These are phyloP conservation scores for Plodia interpunctella DNA, from an alignment of 1,140 invertebrate genomes.

Conservation along the genomic window DNA sequence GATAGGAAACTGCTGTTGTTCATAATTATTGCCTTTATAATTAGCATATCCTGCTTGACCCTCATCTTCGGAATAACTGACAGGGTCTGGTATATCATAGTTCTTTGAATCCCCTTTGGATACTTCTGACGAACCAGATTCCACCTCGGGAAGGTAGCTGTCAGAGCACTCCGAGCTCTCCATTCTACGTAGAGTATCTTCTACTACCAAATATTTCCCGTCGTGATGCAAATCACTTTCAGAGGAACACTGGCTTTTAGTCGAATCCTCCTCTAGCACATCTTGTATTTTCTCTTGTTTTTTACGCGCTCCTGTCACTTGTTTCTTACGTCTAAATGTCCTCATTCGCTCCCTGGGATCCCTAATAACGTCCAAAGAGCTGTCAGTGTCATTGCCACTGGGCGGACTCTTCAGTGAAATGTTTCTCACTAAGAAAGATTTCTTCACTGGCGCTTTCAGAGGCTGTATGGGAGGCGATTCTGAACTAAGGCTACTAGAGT, in stretches of 20 bases:
- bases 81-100: conserved; percentile 70
- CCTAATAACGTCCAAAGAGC: conserved; percentile 80
- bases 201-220: conserved; percentile 54
- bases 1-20: conserved; percentile 59
- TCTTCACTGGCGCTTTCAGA: conserved; percentile 78
- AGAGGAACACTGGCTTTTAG: conserved; percentile 73
- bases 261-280: conserved; percentile 74
- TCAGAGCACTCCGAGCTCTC: conserved; percentile 81
- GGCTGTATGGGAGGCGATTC: conserved; percentile 81
- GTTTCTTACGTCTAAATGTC: conserved; percentile 80
- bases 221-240: conserved; percentile 74
- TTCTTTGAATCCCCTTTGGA: conserved; percentile 76
- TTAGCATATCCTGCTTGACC: conserved; percentile 68
- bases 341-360: conserved; percentile 79
- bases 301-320: conserved; percentile 77
- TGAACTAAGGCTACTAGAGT: conserved; percentile 83
- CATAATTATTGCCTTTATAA: conserved; percentile 57
- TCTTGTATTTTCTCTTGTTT: conserved; percentile 77
- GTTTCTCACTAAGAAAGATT: conserved; percentile 70
- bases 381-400: conserved; percentile 83
- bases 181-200: conserved; percentile 58
- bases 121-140: conserved; percentile 80
- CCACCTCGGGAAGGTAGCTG: conserved; percentile 81
- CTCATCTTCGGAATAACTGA: conserved; percentile 78
- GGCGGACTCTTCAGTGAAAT: conserved; percentile 80